Conservation (phyloP, 2,113 vertebrate species). For the Hoplias malabaricus region DNA sequence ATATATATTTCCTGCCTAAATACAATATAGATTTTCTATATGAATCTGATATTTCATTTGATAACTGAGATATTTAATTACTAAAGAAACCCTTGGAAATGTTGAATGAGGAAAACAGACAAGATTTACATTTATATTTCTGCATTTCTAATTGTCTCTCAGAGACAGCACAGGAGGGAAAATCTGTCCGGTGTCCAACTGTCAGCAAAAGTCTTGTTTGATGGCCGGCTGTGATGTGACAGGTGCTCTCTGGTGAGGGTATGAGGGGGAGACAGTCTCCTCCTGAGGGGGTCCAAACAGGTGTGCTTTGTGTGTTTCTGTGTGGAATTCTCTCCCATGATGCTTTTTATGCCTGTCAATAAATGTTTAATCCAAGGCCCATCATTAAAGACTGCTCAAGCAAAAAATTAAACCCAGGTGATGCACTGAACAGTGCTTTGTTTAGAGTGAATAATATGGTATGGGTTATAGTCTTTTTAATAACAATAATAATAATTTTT, state of each 20-base stretch:
- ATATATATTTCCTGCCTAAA: too few species aligned
- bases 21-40: too few species aligned
- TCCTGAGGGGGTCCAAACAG: slow-evolving; percentile 50
- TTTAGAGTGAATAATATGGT: neutral
- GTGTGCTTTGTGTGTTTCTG: slow-evolving; percentile 13
- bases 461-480: neutral
- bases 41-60: too few species aligned
- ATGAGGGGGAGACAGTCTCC: slow-evolving; percentile 42
- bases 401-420: slow-evolving; percentile 37
- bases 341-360: slow-evolving; percentile 10
- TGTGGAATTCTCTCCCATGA: slow-evolving; percentile 30
- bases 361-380: slow-evolving; percentile 38
- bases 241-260: slow-evolving; percentile 61
- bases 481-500: too few species aligned
- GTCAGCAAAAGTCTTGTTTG: slow-evolving; percentile 36
- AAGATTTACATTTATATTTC: slow-evolving; percentile 4
- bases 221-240: slow-evolving; percentile 55
- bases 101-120: too few species aligned
- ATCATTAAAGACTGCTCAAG: slow-evolving; percentile 37
- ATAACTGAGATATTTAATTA: too few species aligned
- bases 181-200: slow-evolving; percentile 36
- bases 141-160: slow-evolving; percentile 20
- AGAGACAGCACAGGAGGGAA: slow-evolving; percentile 5
- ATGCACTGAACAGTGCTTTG: slow-evolving; percentile 4
- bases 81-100: neutral